Conservation (phyloP, 1,140 invertebrate species). For the Bradysia coprophila region DNA sequence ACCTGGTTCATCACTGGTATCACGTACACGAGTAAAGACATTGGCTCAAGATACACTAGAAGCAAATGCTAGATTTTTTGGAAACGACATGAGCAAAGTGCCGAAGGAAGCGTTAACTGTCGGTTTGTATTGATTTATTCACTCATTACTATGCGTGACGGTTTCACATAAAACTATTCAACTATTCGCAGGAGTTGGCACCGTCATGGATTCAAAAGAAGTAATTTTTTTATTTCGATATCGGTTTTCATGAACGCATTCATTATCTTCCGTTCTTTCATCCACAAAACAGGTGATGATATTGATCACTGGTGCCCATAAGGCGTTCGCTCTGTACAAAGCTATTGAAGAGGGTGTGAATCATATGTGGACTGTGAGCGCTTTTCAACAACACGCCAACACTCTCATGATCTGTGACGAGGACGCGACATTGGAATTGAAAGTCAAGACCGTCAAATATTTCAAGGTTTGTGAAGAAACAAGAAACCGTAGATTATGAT, state of each 20-base stretch:
- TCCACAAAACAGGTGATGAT: constrained; percentile 98
- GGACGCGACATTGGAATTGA: constrained; percentile 89
- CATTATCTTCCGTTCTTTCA: too few relatives aligned
- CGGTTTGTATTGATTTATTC: too few relatives aligned
- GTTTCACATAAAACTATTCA: too few relatives aligned
- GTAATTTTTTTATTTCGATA: constrained; percentile 26
- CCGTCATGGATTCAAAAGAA: constrained; percentile 96
- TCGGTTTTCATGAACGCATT: not conserved
- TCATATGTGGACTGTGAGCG: constrained; percentile 99
- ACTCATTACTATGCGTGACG: too few relatives aligned
- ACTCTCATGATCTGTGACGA: constrained; percentile 95
- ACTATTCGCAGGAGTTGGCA: too few relatives aligned
- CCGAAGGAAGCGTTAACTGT: constrained; percentile 91
- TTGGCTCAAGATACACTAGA: constrained; percentile 89
- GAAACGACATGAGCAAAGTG: constrained; percentile 81
- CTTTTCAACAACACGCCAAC: constrained; percentile 88
- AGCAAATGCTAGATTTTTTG: constrained; percentile 97
- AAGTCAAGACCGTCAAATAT: constrained; percentile 98
- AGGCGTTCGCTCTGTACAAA: constrained; percentile 76
- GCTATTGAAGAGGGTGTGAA: constrained; percentile 94
- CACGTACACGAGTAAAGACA: constrained; percentile 90
- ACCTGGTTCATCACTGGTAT: constrained; percentile 83
- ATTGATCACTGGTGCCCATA: constrained; percentile 92
- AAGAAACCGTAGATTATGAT: too few relatives aligned
- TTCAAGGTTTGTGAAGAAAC: constrained; percentile 96